Evolutionary conservation across 2,888 invertebrate species (phyloP), one percentile per base, ranked within the genome.

Genomic region (Petrolisthes manimaculis): DNA sequence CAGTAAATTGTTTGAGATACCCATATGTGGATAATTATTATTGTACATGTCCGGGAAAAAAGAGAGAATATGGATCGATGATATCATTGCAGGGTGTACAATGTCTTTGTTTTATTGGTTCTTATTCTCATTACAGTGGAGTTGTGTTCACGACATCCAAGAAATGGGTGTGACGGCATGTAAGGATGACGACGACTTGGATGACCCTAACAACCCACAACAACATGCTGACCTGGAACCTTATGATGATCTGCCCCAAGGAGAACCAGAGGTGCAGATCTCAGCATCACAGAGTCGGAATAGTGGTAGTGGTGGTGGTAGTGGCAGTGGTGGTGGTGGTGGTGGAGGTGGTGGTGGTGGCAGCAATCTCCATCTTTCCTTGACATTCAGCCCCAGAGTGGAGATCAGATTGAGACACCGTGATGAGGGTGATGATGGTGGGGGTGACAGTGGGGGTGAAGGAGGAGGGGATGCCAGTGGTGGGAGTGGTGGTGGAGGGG

Each of bases 111-210:
- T 81, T 6, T 37, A 81, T 4, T 21, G 9, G 9, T 61, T 6
- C n/a, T 51, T 9, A 75, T 12, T 55, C 56, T n/a, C 69, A 54
- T 93, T 93, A n/a, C 93, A 97, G 96, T 98, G 97, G 97, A 97
- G 97, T 8, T 97, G 97, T 92, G 95, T 98, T 85, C 98, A 98
- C 93, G 97, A 98, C 93, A 97, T 98, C 91, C 97, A 97, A 93
- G 95, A 96, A 55, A 79, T 88, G 12, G 86, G 88, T 80, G 88
- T 88, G 54, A 88, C 88, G 24, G 88, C 84, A 24, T 88, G 88
- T 54, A 88, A 88, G 67, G 88, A 88, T 75, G 84, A 88, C 6
- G 88, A 88, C 61, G 88, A 88, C 37, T 74, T 84, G 81, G 83
- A 86, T 24, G 77, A 86, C 77, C 37, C 24, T n/a, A 8, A 24